These are phyloP conservation scores for Urocyon cinereoargenteus DNA, from an alignment of 2,797 vertebrate species.

Conservation along the genomic window DNA sequence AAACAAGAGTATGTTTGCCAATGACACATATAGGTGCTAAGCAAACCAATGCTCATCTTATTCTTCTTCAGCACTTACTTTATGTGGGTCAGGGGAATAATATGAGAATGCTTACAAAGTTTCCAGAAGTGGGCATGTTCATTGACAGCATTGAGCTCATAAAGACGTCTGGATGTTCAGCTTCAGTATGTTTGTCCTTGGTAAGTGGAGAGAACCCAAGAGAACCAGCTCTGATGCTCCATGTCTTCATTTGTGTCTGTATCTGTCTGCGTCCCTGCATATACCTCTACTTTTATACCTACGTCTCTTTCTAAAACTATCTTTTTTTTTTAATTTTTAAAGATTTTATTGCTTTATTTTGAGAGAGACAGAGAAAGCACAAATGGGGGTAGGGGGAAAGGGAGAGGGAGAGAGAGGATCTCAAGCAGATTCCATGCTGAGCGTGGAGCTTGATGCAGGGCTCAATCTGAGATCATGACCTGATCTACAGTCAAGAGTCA, in stretches of 20 bases:
- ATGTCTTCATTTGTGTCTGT: not conserved
- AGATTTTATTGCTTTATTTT: not conserved
- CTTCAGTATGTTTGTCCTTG: not conserved
- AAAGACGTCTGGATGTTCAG: too few species aligned
- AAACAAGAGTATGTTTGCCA: not conserved
- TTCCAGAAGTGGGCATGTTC: not conserved
- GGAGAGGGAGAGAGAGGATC: not conserved
- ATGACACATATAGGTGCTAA: rapidly evolving
- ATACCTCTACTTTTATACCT: too few species aligned
- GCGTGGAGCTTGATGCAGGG: not conserved
- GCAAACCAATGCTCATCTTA: not conserved
- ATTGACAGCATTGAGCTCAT: not conserved
- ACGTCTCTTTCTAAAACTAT: not conserved
- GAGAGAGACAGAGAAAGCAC: not conserved
- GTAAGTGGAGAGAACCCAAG: rapidly evolving
- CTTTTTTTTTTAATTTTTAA: not conserved
- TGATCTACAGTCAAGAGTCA: not conserved
- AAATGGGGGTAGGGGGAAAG: not conserved
- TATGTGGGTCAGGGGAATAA: too few species aligned
- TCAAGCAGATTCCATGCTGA: not conserved
- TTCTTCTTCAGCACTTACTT: not conserved
- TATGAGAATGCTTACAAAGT: rapidly evolving
- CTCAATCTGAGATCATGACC: not conserved
- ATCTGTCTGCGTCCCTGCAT: not conserved
- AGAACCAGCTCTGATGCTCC: too few species aligned